A percentile compares a stretch with the other conserved stretches of the same genome.
Conservation (phyloP, 2,113 vertebrate species). For the Grus americana region DNA sequence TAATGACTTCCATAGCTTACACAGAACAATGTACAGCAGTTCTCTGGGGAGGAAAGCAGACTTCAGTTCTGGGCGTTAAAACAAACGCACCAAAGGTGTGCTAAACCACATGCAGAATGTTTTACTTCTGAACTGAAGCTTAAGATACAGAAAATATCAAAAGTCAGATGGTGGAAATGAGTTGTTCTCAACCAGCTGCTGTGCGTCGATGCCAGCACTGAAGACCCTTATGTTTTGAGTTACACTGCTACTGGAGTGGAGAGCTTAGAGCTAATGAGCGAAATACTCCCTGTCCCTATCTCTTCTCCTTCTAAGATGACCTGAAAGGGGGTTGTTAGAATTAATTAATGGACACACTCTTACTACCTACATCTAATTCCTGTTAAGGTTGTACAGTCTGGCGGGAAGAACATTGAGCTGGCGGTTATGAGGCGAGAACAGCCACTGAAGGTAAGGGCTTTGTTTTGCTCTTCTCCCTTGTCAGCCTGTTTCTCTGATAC, state of each 20-base stretch:
- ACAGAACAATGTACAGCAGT: background rate
- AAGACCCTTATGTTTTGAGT: background rate
- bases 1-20: background rate
- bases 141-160: background rate
- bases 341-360: background rate
- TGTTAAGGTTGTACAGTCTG: slow-evolving; percentile 83
- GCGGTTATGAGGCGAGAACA: slow-evolving; percentile 84
- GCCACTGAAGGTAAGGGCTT: slow-evolving; percentile 78
- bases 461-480: background rate
- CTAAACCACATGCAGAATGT: no score
- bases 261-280: background rate
- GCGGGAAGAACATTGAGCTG: slow-evolving; percentile 85
- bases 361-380: background rate
- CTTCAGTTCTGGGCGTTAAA: background rate
- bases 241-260: accelerated
- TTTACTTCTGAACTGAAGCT: background rate
- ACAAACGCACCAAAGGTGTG: background rate
- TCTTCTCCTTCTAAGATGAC: background rate
- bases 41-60: background rate
- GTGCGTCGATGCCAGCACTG: background rate
- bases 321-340: background rate
- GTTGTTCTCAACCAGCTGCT: background rate
- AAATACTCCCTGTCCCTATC: accelerated
- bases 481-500: background rate
- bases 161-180: background rate